A percentile compares a stretch with the other conserved stretches of the same genome.
Evolutionary conservation across 2,797 vertebrate genomes (phyloP).

Genomic region (Leptoclinus maculatus): DNA sequence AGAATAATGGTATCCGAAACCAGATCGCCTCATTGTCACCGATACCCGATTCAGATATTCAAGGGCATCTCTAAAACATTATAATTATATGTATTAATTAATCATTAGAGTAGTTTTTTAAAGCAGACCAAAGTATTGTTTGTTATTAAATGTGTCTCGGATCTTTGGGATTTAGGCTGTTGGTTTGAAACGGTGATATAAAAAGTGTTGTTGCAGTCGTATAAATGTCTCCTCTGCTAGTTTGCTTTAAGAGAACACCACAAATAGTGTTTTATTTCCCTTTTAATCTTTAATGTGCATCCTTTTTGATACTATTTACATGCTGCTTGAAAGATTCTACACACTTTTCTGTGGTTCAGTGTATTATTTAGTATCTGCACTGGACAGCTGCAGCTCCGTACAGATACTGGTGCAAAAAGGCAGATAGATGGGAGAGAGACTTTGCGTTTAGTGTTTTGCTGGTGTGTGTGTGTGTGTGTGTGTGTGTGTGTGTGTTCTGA

Average conservation of each 20-base stretch:
- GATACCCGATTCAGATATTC: not conserved
- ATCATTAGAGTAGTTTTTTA: not conserved
- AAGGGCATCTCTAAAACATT: not conserved
- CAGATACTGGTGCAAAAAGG: not conserved
- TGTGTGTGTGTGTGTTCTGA: not conserved
- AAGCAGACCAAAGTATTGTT: not conserved
- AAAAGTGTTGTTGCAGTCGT: not conserved
- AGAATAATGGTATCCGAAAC: not conserved
- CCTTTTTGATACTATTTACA: not conserved
- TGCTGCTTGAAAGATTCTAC: not conserved
- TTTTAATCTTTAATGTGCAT: not conserved
- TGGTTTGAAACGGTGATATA: not conserved
- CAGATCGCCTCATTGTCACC: not conserved
- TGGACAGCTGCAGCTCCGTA: not conserved
- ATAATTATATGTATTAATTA: fast-evolving
- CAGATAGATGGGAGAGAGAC: not conserved
- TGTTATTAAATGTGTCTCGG: not conserved
- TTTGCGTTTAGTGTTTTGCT: not conserved
- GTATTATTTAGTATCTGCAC: not conserved
- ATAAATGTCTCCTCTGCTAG: not conserved
- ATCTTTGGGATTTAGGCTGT: not conserved
- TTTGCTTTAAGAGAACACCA: not conserved
- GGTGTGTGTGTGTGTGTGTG: not conserved
- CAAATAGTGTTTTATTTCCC: not conserved
- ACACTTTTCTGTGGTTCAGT: not conserved